Evolutionary conservation across 2,888 invertebrate genomes (phyloP), one percentile per base, ranked within the genome.

Genomic region (Hemithea aestivaria): DNA sequence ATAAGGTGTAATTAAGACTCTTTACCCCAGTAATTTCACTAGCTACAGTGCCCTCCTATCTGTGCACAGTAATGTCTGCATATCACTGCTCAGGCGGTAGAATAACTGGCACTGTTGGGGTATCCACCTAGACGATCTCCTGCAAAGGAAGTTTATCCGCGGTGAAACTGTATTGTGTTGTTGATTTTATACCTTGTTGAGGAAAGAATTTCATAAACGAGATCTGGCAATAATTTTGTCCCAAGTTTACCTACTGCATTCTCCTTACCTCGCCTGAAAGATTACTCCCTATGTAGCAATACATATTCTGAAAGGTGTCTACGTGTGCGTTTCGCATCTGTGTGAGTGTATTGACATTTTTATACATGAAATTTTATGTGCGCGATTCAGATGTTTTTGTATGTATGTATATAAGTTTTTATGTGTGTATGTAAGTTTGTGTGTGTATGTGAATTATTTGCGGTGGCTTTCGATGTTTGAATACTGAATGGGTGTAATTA

Each of bases 331-430:
- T 39, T 27, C 10, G 0, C 25, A 29, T 26, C 48, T 64, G 62
- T 79, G 81, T 62, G 78, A 40, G 73, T 70, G 60, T 83, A 84
- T 84, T 84, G 84, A 84, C 84, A 84, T 85, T 87, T 85, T 83
- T 83, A 79, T 85, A 82, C 74, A 81, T 79, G 77, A 81, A 67
- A 84, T 82, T 84, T 76, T 78, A 78, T 77, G 74, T 79, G 69
- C 67, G 54, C 72, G 71, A 76, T 77, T 74, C 77, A 76, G 73
- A 75, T 73, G 67, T 68, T 65, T 63, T 64, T 66, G 61, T 71
- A 63, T 62, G 62, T 62, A 59, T 66, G 60, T 70, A 63, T 59
- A 62, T 64, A 62, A 50, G n/a, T 63, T 64, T 66, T 61, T 71
- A 63, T 62, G 62, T 62, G 59, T 66, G 61, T 70, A 63, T 59